A percentile compares a stretch with the other conserved stretches of the same genome.
Conservation (phyloP, 2,888 invertebrate genomes). For the Drosophila hamatofila region DNA sequence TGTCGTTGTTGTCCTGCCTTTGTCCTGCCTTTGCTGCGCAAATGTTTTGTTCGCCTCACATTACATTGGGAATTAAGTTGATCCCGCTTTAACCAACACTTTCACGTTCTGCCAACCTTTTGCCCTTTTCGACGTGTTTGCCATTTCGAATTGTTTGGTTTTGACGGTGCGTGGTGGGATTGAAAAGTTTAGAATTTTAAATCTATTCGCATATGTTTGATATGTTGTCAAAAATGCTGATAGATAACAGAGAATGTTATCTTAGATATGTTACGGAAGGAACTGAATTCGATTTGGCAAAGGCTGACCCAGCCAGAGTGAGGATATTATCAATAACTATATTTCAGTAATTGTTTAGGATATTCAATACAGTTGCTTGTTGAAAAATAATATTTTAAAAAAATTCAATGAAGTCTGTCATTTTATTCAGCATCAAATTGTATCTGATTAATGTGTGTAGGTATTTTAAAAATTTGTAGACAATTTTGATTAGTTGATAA, state of each 20-base stretch:
- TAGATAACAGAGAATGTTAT: neutral
- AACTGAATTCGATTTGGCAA: neutral
- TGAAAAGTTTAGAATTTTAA: neutral
- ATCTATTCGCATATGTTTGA: neutral
- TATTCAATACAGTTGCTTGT: no score
- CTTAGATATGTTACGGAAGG: neutral
- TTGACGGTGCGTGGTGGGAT: conserved; percentile 18
- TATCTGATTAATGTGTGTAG: no score
- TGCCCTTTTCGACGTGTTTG: conserved; percentile 62
- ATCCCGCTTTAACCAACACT: conserved; percentile 43
- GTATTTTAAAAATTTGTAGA: no score
- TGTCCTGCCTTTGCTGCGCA: neutral
- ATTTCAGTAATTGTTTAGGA: neutral
- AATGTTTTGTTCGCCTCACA: conserved; percentile 33
- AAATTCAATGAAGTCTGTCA: no score
- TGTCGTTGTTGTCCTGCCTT: neutral
- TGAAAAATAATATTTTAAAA: no score
- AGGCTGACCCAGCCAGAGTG: neutral
- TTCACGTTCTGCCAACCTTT: conserved; percentile 52
- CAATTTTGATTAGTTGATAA: no score
- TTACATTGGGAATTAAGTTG: conserved; percentile 48
- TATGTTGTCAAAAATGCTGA: no score
- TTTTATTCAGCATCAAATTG: no score
- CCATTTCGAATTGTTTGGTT: conserved; percentile 48
- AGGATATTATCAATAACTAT: neutral